A percentile compares a stretch with the other conserved stretches of the same genome.
Evolutionary conservation across 1,140 invertebrate species (phyloP).

Genomic region (Catajapyx aquilonaris): DNA sequence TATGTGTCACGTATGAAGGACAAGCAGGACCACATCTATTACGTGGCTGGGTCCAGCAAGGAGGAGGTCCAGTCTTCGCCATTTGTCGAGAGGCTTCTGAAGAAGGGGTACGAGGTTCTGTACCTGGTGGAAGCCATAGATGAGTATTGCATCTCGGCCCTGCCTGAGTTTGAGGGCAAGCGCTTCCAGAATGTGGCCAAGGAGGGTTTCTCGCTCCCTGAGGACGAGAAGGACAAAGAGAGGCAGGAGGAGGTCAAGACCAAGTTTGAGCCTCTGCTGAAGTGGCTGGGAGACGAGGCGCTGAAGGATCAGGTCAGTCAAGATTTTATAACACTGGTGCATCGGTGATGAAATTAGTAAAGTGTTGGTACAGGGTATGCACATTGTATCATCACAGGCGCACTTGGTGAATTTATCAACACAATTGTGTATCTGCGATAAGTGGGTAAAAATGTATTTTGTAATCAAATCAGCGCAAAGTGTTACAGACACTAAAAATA

Average conservation of each 20-base stretch:
- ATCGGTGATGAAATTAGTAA: no score
- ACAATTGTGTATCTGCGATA: no score
- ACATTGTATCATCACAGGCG: no score
- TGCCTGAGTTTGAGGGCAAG: constrained; percentile 98
- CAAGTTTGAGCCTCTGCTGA: constrained; percentile 72
- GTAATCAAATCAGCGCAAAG: no score
- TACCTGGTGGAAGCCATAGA: constrained; percentile 93
- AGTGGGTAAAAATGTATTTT: no score
- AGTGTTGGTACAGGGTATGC: no score
- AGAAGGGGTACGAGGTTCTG: constrained; percentile 90
- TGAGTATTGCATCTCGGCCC: constrained; percentile 87
- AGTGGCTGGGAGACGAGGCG: constrained; percentile 71
- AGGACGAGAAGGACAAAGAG: constrained; percentile 59
- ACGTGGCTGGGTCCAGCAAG: constrained; percentile 73
- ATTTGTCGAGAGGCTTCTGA: constrained; percentile 82
- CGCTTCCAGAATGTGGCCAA: constrained; percentile 99
- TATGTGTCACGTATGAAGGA: constrained; percentile 93
- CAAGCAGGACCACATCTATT: constrained; percentile 92
- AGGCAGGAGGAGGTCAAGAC: constrained; percentile 56
- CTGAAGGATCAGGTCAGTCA: constrained; percentile 70
- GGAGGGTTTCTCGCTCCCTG: constrained; percentile 80
- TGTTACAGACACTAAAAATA: no score
- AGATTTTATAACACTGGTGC: no score
- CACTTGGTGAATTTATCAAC: no score
- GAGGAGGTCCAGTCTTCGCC: constrained; percentile 78